phyloP scores from a whole-genome alignment of 2,888 invertebrate species.

The Drosophila suboccidentalis region DNA sequence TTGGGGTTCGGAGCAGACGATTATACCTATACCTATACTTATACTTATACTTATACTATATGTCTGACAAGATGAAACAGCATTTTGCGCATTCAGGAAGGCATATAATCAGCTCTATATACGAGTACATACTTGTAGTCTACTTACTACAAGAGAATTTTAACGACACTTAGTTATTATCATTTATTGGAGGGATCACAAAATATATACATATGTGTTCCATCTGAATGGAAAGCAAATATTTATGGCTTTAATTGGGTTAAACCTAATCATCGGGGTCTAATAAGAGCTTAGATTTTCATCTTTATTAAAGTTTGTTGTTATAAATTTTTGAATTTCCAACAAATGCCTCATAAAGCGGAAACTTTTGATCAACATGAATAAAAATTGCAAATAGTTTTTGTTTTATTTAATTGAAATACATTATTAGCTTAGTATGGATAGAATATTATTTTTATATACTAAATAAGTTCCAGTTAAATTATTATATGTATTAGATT shows the following conservation, averaged over 20 bases:
- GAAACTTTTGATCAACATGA: neutral
- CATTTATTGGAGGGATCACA: conserved; percentile 25
- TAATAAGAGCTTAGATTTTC: neutral
- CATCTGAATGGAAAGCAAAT: conserved; percentile 1
- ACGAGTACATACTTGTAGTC: neutral
- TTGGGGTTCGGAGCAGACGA: conserved; percentile 23
- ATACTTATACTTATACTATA: neutral
- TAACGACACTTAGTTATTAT: conserved; percentile 7
- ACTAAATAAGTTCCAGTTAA: too few species aligned
- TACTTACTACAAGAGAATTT: conserved; percentile 7
- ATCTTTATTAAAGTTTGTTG: neutral
- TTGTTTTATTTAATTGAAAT: too few species aligned
- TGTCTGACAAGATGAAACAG: conserved; percentile 39
- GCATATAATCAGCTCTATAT: conserved; percentile 32
- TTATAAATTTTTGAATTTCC: neutral
- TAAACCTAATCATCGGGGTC: neutral
- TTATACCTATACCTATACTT: conserved; percentile 9
- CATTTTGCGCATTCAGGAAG: conserved; percentile 42
- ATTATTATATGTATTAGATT: too few species aligned
- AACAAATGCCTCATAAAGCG: neutral
- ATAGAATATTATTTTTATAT: too few species aligned
- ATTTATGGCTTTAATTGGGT: conserved; percentile 15
- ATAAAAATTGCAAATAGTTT: too few species aligned
- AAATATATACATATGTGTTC: conserved; percentile 5
- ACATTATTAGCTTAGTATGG: too few species aligned